Percentiles rank a stretch among this genome's conserved stretches.
phyloP scores from a whole-genome alignment of 2,797 vertebrate genomes.

The Pseudochromis fuscus region DNA sequence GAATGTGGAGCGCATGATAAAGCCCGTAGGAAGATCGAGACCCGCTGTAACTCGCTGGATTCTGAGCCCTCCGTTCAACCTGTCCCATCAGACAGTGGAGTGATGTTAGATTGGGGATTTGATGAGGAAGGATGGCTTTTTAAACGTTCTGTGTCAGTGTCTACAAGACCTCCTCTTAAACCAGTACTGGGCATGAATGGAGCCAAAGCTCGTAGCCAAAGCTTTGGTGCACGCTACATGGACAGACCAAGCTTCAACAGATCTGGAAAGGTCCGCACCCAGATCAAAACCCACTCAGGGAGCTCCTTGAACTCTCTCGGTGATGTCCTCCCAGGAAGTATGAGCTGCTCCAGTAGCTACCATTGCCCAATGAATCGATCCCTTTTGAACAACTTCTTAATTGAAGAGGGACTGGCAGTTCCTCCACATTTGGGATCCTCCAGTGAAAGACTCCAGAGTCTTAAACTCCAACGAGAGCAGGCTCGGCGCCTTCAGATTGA shows the following conservation, averaged over 20 bases:
- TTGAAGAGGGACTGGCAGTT: slow-evolving; percentile 78
- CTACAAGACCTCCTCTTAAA: slow-evolving; percentile 89
- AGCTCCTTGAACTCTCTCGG: slow-evolving; percentile 84
- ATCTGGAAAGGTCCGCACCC: slow-evolving; percentile 88
- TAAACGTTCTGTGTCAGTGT: slow-evolving; percentile 90
- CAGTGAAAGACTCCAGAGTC: slow-evolving; percentile 79
- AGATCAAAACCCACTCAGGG: slow-evolving; percentile 89
- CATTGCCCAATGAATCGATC: slow-evolving; percentile 85
- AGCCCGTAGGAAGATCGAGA: slow-evolving; percentile 69
- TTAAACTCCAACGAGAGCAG: slow-evolving; percentile 80
- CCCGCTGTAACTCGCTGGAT: slow-evolving; percentile 74
- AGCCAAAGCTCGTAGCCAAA: slow-evolving; percentile 93
- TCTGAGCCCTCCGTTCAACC: slow-evolving; percentile 66
- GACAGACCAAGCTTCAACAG: slow-evolving; percentile 86
- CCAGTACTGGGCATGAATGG: slow-evolving; percentile 94
- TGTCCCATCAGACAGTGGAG: slow-evolving; percentile 64
- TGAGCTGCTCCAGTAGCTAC: slow-evolving; percentile 83
- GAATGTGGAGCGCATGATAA: slow-evolving; percentile 63
- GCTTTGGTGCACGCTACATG: slow-evolving; percentile 88
- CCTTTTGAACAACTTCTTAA: slow-evolving; percentile 81
- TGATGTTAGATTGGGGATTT: slow-evolving; percentile 80
- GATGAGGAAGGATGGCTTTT: slow-evolving; percentile 87
- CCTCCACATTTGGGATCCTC: slow-evolving; percentile 77
- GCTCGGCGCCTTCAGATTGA: slow-evolving; percentile 80
- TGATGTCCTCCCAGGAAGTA: slow-evolving; percentile 87